Percentiles rank a stretch among this genome's conserved stretches.
Evolutionary conservation across 2,113 vertebrate species (phyloP).

Genomic region (Sinocyclocheilus anophthalmus): DNA sequence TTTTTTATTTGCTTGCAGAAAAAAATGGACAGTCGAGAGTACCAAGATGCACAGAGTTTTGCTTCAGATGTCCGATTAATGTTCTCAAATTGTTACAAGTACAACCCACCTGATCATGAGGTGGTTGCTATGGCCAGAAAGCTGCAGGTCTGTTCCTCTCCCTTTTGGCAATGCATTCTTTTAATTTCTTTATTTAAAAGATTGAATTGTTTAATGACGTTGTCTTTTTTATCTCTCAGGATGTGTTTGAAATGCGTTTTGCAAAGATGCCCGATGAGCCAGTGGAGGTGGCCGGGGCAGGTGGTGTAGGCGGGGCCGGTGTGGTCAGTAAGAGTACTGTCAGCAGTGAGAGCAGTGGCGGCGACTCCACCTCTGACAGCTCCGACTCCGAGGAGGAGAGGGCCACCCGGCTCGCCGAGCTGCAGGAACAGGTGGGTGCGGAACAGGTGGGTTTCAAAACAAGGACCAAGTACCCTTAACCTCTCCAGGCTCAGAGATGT

Average conservation of each 20-base stretch:
- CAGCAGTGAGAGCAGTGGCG: conserved; percentile 79
- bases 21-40: conserved; percentile 91
- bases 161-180: background rate
- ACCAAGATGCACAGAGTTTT: conserved; percentile 87
- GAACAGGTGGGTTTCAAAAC: conserved; percentile 69
- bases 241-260: conserved; percentile 94
- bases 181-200: too few species aligned
- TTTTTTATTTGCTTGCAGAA: conserved; percentile 76
- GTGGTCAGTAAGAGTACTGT: conserved; percentile 78
- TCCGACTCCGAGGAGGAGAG: conserved; percentile 85
- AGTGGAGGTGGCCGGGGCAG: conserved; percentile 62
- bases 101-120: conserved; percentile 91
- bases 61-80: conserved; percentile 93
- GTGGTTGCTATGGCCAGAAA: conserved; percentile 90
- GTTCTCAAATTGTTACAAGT: conserved; percentile 99
- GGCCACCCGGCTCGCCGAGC: conserved; percentile 81
- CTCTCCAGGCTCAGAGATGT: conserved; percentile 2
- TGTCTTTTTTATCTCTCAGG: conserved; percentile 67
- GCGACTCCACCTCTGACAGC: conserved; percentile 77
- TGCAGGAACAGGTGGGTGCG: conserved; percentile 88
- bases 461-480: conserved; percentile 35
- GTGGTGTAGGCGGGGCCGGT: conserved; percentile 62
- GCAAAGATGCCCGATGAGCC: conserved; percentile 93
- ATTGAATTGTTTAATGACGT: background rate
- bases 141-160: conserved; percentile 82